Evolutionary conservation across 2,888 invertebrate genomes (phyloP), one percentile per base, ranked within the genome.

Genomic region (Eucera pruinosa): DNA sequence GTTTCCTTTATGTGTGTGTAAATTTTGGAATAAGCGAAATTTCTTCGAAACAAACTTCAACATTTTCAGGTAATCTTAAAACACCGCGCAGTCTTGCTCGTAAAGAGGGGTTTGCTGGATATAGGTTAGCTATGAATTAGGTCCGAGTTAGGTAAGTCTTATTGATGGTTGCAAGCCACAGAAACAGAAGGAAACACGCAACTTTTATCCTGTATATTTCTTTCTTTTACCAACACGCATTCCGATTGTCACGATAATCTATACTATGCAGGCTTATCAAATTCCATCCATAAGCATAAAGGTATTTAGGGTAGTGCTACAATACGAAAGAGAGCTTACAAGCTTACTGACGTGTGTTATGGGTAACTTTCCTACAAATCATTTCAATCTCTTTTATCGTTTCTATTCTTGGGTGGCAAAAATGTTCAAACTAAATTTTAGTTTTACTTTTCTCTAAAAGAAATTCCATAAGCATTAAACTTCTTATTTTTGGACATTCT

Each of bases 41-140:
- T 23, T 13, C 30, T n/a, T 33, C 15, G 3, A 36, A n/a, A 20
- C 13, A 43, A 36, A 13, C 13, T 47, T 62, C 4, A n/a, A 3
- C 18, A 18, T 4, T n/a, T n/a, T 15, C 5, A 39, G 48, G 39
- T 50, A 62, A 50, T n/a, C 39, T 27, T 27, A 20, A 50, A 30
- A 13, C 43, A 15, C 47, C 30, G 62, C n/a, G n/a, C 36, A 33
- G 11, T 11, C 18, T 39, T 2, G 27, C 13, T 52, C 62, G 20
- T 64, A 52, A 64, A 52, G 62, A 36, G 11, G 50, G 50, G 13
- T 64, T 52, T 39, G n/a, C 27, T 27, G 7, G 36, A 64, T 50
- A 27, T 64, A 52, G 62, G 62, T 52, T 64, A 39, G 39, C 36
- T 64, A 64, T 64, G 62, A 50, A 64, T 64, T 64, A 64, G 62